Evolutionary conservation across 2,888 invertebrate species (phyloP), one percentile per base, ranked within the genome.

Genomic region (Euspilapteryx auroguttella): DNA sequence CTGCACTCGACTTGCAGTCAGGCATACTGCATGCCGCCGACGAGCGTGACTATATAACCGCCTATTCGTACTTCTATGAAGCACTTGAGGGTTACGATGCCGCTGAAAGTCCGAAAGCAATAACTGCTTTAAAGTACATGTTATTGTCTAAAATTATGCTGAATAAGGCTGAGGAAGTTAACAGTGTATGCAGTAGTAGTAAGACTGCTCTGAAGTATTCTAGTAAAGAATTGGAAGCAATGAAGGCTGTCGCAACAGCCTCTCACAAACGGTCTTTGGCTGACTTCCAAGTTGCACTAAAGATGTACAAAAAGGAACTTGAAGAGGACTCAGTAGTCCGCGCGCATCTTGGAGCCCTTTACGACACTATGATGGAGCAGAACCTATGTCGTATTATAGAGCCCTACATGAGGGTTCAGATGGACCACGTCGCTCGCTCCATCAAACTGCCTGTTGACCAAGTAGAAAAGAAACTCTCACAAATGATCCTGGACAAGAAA

Each of bases 1-100:
- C 97, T 6, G 90, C 96, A 7, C 79, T 99, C 21, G 99, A 99
- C 68, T 78, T 97, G 39, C 97, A 98, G 57, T 97, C 98, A 4
- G 97, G 97, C 43, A 95, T 99, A 41, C 77, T 99, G 31, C 99
- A 99, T 71, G 99, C 99, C 7, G 98, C 98, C n/a, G 99, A 99
- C 57, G 99, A 99, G 64, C 87, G 93, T 45, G 99, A 99, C 57
- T 99, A 99, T 64, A 99, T 99, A 81, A 99, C 99, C 32, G 98
- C 97, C 25, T 99, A 95, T 73, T 99, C 98, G 31, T 99, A 99
- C 58, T 99, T 99, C 59, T 99, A 98, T 63, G 99, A 99, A 79
- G 97, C 97, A 9, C 99, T 98, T 64, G 99, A 99, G 78, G 95
- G 97, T 41, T 97, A 94, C 62, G 97, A 97, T 64, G 95, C 94